phyloP scores from a whole-genome alignment of 2,113 vertebrate genomes.

The Nanorana parkeri region DNA sequence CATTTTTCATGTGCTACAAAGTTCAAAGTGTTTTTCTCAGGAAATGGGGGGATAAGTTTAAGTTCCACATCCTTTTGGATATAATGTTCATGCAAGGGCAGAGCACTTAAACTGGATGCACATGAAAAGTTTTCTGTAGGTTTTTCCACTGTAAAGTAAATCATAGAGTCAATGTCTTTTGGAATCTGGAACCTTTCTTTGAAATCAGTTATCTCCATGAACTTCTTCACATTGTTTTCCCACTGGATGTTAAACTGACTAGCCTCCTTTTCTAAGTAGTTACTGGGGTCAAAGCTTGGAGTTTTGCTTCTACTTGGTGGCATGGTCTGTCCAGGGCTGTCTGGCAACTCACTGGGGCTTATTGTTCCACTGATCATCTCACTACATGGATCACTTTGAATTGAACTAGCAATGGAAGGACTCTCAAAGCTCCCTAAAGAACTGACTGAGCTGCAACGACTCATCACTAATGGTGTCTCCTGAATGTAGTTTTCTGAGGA shows the following conservation, averaged over 20 bases:
- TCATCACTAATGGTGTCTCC: constrained; percentile 94
- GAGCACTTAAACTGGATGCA: constrained; percentile 93
- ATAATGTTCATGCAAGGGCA: constrained; percentile 94
- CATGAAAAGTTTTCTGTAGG: constrained; percentile 97
- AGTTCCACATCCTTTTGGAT: constrained; percentile 96
- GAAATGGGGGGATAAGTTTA: constrained; percentile 86
- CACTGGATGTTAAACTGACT: constrained; percentile 85
- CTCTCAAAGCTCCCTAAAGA: constrained; percentile 96
- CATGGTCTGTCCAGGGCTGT: constrained; percentile 98
- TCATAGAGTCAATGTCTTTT: constrained; percentile 91
- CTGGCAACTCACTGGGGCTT: constrained; percentile 94
- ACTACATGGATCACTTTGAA: constrained; percentile 95
- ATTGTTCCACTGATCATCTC: constrained; percentile 95
- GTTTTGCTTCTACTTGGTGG: constrained; percentile 97
- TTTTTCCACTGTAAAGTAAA: constrained; percentile 97
- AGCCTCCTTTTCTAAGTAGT: constrained; percentile 74
- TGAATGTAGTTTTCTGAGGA: constrained; percentile 96
- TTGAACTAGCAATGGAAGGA: constrained; percentile 95
- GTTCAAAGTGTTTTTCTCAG: constrained; percentile 77
- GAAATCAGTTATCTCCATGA: constrained; percentile 93
- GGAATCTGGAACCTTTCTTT: constrained; percentile 93
- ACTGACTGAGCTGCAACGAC: constrained; percentile 96
- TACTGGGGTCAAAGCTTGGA: constrained; percentile 81
- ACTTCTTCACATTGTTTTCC: constrained; percentile 92
- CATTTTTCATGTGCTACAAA: constrained; percentile 69